Base-by-base conservation (phyloP, 2,113 vertebrate genomes). In the Hippocampus mohnikei region DNA sequence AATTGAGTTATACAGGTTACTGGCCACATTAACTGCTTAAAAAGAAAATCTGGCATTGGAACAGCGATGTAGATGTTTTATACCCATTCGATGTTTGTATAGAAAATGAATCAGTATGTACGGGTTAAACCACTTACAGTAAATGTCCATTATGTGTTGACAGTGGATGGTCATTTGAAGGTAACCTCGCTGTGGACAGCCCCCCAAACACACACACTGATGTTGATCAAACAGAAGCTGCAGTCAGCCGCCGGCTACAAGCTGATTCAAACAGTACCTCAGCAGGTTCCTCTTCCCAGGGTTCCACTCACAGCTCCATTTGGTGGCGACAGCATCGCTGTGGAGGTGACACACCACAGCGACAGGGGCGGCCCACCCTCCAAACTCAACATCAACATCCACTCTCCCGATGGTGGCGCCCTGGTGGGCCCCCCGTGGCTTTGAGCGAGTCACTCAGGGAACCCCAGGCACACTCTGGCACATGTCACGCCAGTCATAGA, bases 201-300 rank as follows among this genome's bases (percentile, higher is more conserved):
- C 78, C 84, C 29, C 7, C 29, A 5, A 37, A 9, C 11, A 23
- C 23, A 16, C 42, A 48, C 33, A 29, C 82, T 90, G 82, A 81
- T 90, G 89, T 90, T 91, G 87, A 89, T 90, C 88, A 86, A 90
- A 91, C 87, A 90, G 66, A 87, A 87, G 83, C 88, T 73, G 81
- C 80, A 75, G 79, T 76, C 78, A 71, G 71, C 79, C 75, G 68
- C 81, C 37, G 82, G 84, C 82, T 71, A 66, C 86, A 81, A 83
- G 81, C 85, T 88, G 87, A 90, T 81, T 84, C 85, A 82, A 83
- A 90, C 85, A 88, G 80, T 68, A 80, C 80, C 87, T 61, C 89
- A 88, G 89, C 86, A 81, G 76, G 86, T 83, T 76, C 74, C 80
- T 78, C 87, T 83, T 88, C 82, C 81, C 77, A 74, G 84, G 90